Percentiles rank a stretch among this genome's conserved stretches.
These are phyloP conservation scores for Dysmachus trigonus DNA, from an alignment of 2,888 invertebrate genomes.

Conservation along the genomic window DNA sequence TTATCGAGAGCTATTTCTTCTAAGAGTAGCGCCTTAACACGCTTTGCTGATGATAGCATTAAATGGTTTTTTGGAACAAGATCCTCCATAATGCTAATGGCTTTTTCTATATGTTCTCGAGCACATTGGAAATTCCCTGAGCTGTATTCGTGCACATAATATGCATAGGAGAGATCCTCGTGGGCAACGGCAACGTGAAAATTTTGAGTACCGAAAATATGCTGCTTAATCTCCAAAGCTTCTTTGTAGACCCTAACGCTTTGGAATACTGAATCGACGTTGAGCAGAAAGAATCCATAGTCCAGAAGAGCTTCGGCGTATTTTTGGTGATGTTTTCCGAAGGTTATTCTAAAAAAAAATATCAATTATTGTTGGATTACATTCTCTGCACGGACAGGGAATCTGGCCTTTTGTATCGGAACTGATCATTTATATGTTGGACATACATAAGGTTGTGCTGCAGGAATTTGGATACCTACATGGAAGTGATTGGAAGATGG, in stretches of 20 bases:
- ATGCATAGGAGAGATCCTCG: constrained; percentile 92
- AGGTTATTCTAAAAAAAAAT: constrained; percentile 58
- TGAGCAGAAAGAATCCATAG: constrained; percentile 90
- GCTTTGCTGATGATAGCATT: constrained; percentile 86
- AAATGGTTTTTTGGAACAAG: constrained; percentile 84
- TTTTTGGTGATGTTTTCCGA: constrained; percentile 77
- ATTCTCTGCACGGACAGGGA: not conserved
- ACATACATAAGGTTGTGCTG: not conserved
- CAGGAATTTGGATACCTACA: not conserved
- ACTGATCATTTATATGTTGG: not conserved
- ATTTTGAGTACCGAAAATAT: constrained; percentile 84
- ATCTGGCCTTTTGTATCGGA: not conserved
- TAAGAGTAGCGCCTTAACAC: constrained; percentile 90
- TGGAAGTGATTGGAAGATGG: not conserved
- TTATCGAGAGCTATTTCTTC: constrained; percentile 94
- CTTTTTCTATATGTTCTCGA: constrained; percentile 82
- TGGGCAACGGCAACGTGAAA: constrained; percentile 89
- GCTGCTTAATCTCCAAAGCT: constrained; percentile 77
- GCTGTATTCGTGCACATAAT: constrained; percentile 91
- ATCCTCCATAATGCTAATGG: constrained; percentile 82
- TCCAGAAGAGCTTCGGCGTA: constrained; percentile 87
- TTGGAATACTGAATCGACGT: constrained; percentile 84
- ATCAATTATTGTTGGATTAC: constrained; percentile 7
- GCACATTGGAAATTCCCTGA: constrained; percentile 86
- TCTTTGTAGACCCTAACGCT: constrained; percentile 87